These are phyloP conservation scores for Eurytoma adleriae DNA, from an alignment of 2,888 invertebrate species.

Conservation along the genomic window DNA sequence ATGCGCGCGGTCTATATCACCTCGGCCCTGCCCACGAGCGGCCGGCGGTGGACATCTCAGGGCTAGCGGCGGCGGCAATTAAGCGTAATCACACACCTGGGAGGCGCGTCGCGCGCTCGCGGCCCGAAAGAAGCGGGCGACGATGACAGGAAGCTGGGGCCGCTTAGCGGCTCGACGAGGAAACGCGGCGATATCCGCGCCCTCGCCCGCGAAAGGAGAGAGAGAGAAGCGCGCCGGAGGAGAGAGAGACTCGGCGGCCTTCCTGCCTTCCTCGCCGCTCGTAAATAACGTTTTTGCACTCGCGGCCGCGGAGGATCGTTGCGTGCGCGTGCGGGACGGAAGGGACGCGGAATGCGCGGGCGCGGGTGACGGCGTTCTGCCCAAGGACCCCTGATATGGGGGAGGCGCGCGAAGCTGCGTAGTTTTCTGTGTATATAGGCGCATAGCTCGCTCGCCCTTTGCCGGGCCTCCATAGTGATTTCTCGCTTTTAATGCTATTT, in stretches of 20 bases:
- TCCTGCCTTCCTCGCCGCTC: slow-evolving; percentile 61
- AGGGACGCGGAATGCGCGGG: slow-evolving; percentile 51
- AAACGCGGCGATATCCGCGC: neutral
- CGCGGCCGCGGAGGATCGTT: neutral
- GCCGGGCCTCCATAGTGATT: neutral
- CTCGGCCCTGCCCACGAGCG: slow-evolving; percentile 30
- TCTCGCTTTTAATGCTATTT: slow-evolving; percentile 31
- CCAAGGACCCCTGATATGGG: neutral
- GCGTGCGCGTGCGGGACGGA: slow-evolving; percentile 15
- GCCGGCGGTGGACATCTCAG: slow-evolving; percentile 47
- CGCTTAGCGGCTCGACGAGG: neutral
- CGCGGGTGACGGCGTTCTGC: slow-evolving; percentile 61
- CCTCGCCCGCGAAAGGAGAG: neutral
- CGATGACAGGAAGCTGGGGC: slow-evolving; percentile 27
- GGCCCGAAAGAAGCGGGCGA: slow-evolving; percentile 20
- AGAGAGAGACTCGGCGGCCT: slow-evolving; percentile 2
- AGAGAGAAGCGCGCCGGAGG: slow-evolving; percentile 27
- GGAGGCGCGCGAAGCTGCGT: slow-evolving; percentile 40
- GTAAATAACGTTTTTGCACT: slow-evolving; percentile 71
- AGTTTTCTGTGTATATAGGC: slow-evolving; percentile 10
- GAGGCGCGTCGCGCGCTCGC: slow-evolving; percentile 38
- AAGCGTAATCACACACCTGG: slow-evolving; percentile 68
- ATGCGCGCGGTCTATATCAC: slow-evolving; percentile 22
- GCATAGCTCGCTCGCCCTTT: no score
- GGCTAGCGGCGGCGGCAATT: slow-evolving; percentile 61